Conservation (phyloP, 2,113 vertebrate genomes). For the Podarcis muralis region DNA sequence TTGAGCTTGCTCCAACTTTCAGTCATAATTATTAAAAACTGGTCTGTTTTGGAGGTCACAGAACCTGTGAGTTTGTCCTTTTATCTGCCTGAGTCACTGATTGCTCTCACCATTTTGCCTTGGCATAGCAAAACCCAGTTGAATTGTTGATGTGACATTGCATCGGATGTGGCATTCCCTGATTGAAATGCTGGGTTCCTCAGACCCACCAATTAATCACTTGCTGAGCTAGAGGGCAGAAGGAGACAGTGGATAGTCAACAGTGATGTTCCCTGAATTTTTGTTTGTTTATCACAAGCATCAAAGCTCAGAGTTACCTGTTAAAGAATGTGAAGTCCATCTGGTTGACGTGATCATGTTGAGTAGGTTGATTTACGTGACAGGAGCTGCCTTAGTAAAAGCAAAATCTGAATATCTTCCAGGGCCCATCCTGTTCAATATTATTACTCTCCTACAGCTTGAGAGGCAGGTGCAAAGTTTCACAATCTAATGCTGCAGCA, state of each 20-base stretch:
- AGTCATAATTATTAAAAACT: neutral
- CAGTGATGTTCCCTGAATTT: neutral
- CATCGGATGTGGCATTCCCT: neutral
- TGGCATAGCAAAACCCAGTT: neutral
- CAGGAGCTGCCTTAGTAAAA: neutral
- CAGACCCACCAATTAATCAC: conserved; percentile 2
- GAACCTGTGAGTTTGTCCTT: neutral
- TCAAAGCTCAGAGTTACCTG: neutral
- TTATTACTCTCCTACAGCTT: conserved; percentile 30
- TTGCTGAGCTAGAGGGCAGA: conserved; percentile 24
- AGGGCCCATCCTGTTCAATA: conserved; percentile 27
- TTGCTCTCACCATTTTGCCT: conserved; percentile 13
- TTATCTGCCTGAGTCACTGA: neutral
- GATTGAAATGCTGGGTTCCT: neutral
- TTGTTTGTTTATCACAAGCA: neutral
- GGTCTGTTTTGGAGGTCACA: conserved; percentile 4
- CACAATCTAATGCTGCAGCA: neutral
- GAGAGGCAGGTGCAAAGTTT: conserved; percentile 46
- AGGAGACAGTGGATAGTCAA: neutral
- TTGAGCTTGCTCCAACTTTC: neutral
- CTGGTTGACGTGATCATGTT: neutral
- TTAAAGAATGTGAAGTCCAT: neutral
- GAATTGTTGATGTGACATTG: neutral
- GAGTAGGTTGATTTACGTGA: neutral
- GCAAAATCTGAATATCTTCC: neutral